Evolutionary conservation across 2,888 invertebrate genomes (phyloP), one percentile per base, ranked within the genome.

Genomic region (Crepidodera aurea): DNA sequence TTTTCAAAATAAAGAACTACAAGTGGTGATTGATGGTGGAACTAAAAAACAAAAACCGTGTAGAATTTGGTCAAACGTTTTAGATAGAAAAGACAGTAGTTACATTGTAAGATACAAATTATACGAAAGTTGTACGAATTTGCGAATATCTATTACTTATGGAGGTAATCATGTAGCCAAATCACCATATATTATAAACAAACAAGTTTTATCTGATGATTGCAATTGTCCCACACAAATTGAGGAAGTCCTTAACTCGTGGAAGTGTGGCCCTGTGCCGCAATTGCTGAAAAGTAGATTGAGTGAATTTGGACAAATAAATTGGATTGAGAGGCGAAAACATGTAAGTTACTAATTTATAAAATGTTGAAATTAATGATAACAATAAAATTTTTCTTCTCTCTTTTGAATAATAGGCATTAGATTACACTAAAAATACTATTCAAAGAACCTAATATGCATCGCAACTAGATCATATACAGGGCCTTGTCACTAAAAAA

Each of bases 71-170:
- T 82, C 86, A 0, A 91, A 95, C 78, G 84, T 89, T 62, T 83
- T 96, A 60, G 90, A 96, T 76, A 85, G 91, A 60, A 90, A 90
- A 73, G 94, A 96, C 85, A 93, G 94, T 1, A 88, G 88, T 42
- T 91, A 89, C 72, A 91, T 95, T 73, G 85, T 94, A 3, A 86
- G 96, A 62, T 96, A 94, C 76, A 92, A 90, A 79, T 76, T 92
- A 16, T 90, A 90, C 77, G 89, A 91, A 76, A 87, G 89, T 59
- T 94, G 94, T 77, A 81, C 84, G 54, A 85, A 90, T 77, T 80
- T 96, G 32, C 81, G 84, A 69, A 90, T 97, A 59, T 83, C 82
- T 67, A 80, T 96, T 18, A 86, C 84, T 71, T 88, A 87, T 73
- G 84, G 88, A 66, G 84, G 84, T 68, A 44, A 84, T 71, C 86